phyloP scores from a whole-genome alignment of 1,140 invertebrate genomes.

The Brachionus manjavacas region DNA sequence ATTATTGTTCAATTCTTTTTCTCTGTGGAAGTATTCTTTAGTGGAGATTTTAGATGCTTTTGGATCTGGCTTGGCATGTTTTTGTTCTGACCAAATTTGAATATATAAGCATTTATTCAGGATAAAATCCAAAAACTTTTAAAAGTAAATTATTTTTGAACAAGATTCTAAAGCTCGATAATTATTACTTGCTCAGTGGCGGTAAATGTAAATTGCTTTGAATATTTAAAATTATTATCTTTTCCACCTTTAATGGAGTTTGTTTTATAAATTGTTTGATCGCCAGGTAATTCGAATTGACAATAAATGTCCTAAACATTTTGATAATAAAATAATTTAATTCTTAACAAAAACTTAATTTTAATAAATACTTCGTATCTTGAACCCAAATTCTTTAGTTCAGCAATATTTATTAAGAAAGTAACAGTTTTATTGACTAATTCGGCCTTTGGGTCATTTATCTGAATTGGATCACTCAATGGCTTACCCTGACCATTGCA shows the following conservation, averaged over 20 bases:
- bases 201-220: constrained; percentile 25
- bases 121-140: constrained; percentile 28
- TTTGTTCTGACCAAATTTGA: constrained; percentile 42
- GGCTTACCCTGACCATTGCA: constrained; percentile 58
- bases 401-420: constrained; percentile 59
- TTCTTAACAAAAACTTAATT: not conserved
- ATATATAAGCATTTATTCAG: constrained; percentile 30
- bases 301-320: constrained; percentile 40
- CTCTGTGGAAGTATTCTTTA: not conserved
- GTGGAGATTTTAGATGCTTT: not conserved
- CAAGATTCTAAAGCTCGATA: no score
- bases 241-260: constrained; percentile 8
- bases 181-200: constrained; percentile 11
- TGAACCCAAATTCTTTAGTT: constrained; percentile 44
- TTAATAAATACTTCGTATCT: not conserved
- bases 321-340: not conserved
- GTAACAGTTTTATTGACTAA: constrained; percentile 57
- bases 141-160: not conserved
- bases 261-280: constrained; percentile 38
- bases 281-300: constrained; percentile 7
- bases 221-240: constrained; percentile 31
- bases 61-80: constrained; percentile 34
- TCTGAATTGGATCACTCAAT: constrained; percentile 59
- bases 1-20: constrained; percentile 33
- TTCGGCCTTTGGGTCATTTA: constrained; percentile 57